phyloP scores from a whole-genome alignment of 2,113 vertebrate genomes.

The Reinhardtius hippoglossoides region DNA sequence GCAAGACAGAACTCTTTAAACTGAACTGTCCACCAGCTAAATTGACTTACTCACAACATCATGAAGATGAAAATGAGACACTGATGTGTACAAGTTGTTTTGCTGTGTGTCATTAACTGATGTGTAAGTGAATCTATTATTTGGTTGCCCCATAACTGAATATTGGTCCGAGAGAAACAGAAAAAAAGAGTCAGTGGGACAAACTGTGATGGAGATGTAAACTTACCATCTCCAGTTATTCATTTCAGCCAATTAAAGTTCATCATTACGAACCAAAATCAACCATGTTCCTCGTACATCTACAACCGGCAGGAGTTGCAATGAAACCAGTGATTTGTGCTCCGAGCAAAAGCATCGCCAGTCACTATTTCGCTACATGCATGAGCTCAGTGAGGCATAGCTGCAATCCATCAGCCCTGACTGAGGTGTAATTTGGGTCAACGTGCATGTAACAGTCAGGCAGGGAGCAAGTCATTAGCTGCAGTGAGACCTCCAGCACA shows the following conservation, averaged over 20 bases:
- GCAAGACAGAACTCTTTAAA: too few relatives aligned
- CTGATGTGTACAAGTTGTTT: too few relatives aligned
- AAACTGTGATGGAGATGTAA: too few relatives aligned
- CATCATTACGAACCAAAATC: not conserved
- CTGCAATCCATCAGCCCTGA: conserved; percentile 46
- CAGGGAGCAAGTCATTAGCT: conserved; percentile 53
- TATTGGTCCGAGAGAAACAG: too few relatives aligned
- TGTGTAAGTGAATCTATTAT: too few relatives aligned
- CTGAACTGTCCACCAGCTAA: too few relatives aligned
- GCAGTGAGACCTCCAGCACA: conserved; percentile 42
- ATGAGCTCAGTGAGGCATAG: conserved; percentile 2
- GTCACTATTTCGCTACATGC: not conserved
- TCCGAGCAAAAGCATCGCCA: not conserved
- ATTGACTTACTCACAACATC: too few relatives aligned
- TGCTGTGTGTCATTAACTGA: too few relatives aligned
- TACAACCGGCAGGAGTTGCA: not conserved
- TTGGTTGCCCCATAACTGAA: too few relatives aligned
- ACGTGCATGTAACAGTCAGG: conserved; percentile 40
- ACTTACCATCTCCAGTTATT: too few relatives aligned
- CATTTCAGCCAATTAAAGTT: not conserved
- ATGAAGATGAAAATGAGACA: too few relatives aligned
- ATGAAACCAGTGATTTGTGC: not conserved
- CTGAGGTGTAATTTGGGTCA: conserved; percentile 52
- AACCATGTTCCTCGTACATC: not conserved
- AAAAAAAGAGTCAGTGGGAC: too few relatives aligned